Base-by-base conservation (phyloP, 1,140 invertebrate species). In the Nasonia giraulti region DNA sequence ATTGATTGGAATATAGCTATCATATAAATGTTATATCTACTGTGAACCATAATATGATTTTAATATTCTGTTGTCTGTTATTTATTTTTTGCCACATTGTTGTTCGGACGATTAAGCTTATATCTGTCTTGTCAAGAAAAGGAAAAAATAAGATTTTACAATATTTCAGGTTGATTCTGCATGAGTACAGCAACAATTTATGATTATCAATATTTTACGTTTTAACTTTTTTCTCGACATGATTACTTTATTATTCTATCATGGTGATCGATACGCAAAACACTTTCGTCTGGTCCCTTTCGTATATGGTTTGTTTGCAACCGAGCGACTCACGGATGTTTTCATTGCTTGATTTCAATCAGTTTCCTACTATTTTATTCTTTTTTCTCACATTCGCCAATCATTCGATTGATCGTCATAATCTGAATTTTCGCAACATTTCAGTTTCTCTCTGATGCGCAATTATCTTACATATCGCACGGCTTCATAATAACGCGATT, bases 261-360 rank as follows among this genome's bases (percentile, higher is more conserved):
- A 44, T 23, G 71, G 33, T 83, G 50, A 79, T 82, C 80, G 77
- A 85, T 83, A 80, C 73, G n/a, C 74, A 82, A 87, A 89, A 89
- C 87, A 87, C 86, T 87, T 88, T 88, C 84, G 80, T 90, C 87
- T 91, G 90, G 90, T 91, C 90, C 90, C 90, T 87, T 88, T 90
- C 89, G 82, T 86, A 80, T 77, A 47, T 80, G 37, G 23, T 33
- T 88, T 89, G 82, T 82, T 74, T 81, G 44, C 83, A 66, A 76
- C 85, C 84, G 75, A 81, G 73, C 55, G 47, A 74, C 75, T 55
- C 11, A 5, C 10, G 10, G 2, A 10, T 75, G 4, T 37, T 75
- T 75, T n/a, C 1, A 71, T 17, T 27, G 68, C 68, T 71, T 3
- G 68, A 71, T 71, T 47, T 77, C 20, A 8, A 82, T 37, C 80